Evolutionary conservation across 2,113 vertebrate species (phyloP), one percentile per base, ranked within the genome.

Genomic region (Cairina moschata): DNA sequence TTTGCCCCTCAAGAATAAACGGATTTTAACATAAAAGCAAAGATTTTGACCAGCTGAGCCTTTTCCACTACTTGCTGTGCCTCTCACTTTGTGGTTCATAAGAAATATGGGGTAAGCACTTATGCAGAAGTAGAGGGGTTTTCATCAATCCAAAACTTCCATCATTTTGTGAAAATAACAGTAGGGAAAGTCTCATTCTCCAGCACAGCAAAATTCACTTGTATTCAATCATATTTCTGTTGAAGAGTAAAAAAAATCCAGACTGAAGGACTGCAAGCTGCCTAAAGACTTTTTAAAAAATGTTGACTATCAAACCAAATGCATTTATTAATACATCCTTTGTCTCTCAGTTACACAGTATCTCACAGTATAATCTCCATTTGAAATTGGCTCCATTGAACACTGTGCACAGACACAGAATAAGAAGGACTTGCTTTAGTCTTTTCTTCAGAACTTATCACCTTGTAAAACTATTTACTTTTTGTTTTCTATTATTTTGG

Each of bases 11-110:
- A 83, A 38, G 66, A 82, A 89, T 74, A 88, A 90, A 92, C 3
- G 11, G 26, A 40, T 88, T 90, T 96, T 95, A 93, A 46, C 66
- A 52, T 72, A 84, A 95, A 93, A 94, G 54, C 44, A 78, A 86
- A 94, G 60, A 68, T 79, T 89, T 88, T 87, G 58, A 79, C 58
- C 54, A 60, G 22, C 4, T 60, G 44, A 63, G 52, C 40, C 54
- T 31, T 84, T 91, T 80, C 38, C 23, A 28, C 17, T 80, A 5
- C 66, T 74, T 76, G 32, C 59, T 74, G 42, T 31, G 59, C n/a
- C 38, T 77, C 54, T 77, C 8, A 34, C 38, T 85, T 84, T 86
- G 34, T 71, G 32, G 11, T 25, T 73, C 55, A 52, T 32, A 80
- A 94, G 50, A 95, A 78, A 62, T 82, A 68, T 38, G 38, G 86